phyloP scores from a whole-genome alignment of 2,113 vertebrate genomes.

The Dicrurus megarhynchus region DNA sequence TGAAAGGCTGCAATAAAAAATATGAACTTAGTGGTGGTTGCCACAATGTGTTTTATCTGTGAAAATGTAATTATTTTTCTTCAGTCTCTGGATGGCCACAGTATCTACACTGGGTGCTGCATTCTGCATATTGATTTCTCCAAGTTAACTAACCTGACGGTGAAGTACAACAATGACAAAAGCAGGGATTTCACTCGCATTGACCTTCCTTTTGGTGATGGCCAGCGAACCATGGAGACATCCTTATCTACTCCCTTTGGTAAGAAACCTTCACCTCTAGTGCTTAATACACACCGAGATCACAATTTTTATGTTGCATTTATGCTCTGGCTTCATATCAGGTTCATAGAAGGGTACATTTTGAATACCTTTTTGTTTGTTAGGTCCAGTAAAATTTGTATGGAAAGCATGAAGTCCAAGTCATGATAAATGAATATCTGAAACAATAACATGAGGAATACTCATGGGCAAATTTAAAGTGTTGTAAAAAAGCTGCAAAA shows the following conservation, averaged over 20 bases:
- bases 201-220: conserved; percentile 80
- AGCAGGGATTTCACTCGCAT: conserved; percentile 86
- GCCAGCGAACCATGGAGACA: conserved; percentile 66
- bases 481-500: not conserved
- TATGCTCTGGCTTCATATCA: not conserved
- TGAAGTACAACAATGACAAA: conserved; percentile 88
- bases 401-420: not conserved
- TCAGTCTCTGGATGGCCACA: conserved; percentile 81
- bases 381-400: not conserved
- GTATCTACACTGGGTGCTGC: conserved; percentile 81
- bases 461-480: not conserved
- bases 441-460: not conserved
- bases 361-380: not conserved
- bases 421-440: not conserved
- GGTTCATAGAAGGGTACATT: not conserved
- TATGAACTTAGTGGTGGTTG: not conserved
- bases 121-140: conserved; percentile 84
- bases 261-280: conserved; percentile 51
- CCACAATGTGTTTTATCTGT: not conserved
- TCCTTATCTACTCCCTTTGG: conserved; percentile 71
- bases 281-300: not conserved
- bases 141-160: conserved; percentile 78
- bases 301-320: not conserved
- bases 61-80: conserved; percentile 13
- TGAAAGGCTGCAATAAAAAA: not conserved